Evolutionary conservation across 2,888 invertebrate genomes (phyloP).

Genomic region (Cephus sareptanus): DNA sequence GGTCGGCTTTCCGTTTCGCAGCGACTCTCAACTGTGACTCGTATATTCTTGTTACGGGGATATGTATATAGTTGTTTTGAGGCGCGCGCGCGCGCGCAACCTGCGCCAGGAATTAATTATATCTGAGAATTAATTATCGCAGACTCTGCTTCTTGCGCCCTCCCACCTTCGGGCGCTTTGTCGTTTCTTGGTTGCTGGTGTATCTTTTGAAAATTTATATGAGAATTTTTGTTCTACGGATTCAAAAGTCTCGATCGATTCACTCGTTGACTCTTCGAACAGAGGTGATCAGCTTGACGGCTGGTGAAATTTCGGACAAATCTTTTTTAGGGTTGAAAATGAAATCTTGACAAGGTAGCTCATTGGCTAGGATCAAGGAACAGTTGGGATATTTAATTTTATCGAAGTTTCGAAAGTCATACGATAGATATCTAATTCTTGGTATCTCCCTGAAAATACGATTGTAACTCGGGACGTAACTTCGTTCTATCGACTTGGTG

Average conservation of each 20-base stretch:
- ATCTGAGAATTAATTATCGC: not conserved
- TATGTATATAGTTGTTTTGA: not conserved
- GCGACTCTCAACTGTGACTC: constrained; percentile 8
- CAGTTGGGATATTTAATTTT: not conserved
- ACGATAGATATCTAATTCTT: not conserved
- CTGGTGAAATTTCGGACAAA: not conserved
- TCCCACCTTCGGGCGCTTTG: not conserved
- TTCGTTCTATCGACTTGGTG: not conserved
- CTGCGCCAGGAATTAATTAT: not conserved
- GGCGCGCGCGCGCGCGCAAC: not conserved
- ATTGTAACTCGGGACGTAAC: not conserved
- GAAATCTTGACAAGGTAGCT: not conserved
- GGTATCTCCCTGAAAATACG: not conserved
- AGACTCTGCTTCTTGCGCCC: not conserved
- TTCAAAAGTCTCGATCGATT: not conserved
- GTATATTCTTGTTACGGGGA: not conserved
- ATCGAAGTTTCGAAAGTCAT: not conserved
- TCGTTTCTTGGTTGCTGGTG: not conserved
- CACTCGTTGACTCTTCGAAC: not conserved
- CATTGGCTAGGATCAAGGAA: not conserved
- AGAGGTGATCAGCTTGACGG: not conserved
- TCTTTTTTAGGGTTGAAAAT: not conserved
- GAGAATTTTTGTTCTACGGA: not conserved
- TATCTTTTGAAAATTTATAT: not conserved
- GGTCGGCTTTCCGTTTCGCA: constrained; percentile 9